phyloP scores from a whole-genome alignment of 2,113 vertebrate species.

The Bubo scandiacus region DNA sequence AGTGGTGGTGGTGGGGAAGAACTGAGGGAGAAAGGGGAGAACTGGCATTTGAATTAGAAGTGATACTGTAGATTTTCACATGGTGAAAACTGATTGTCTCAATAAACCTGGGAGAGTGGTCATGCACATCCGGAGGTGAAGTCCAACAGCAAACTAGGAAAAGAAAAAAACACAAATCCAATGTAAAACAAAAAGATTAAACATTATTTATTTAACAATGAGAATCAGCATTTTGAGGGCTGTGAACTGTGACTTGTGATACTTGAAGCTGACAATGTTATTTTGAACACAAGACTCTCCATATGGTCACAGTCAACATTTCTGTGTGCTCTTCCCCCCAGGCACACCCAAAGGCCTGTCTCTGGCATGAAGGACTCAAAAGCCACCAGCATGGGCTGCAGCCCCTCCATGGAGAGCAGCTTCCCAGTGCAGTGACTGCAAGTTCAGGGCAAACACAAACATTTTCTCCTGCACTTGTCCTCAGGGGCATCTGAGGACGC shows the following conservation, averaged over 20 bases:
- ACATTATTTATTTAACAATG: background rate
- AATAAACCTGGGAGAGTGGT: background rate
- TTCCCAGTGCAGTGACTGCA: background rate
- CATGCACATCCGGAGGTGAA: background rate
- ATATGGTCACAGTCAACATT: background rate
- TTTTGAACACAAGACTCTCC: background rate
- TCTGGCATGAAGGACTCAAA: background rate
- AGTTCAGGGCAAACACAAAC: background rate
- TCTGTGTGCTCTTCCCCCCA: background rate
- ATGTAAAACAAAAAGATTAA: background rate
- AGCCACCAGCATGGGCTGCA: background rate
- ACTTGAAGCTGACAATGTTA: background rate
- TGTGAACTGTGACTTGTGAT: background rate
- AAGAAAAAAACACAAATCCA: background rate
- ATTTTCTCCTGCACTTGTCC: background rate
- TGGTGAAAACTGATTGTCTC: background rate
- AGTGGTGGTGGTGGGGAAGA: fast-evolving
- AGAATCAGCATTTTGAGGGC: background rate
- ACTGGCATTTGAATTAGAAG: background rate
- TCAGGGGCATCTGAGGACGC: background rate
- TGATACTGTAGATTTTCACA: background rate
- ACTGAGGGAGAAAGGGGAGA: background rate
- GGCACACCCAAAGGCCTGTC: background rate
- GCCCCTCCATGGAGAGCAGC: background rate
- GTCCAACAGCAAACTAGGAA: background rate